These are phyloP conservation scores for Neogale vison DNA, from an alignment of 2,113 vertebrate genomes.

Conservation along the genomic window DNA sequence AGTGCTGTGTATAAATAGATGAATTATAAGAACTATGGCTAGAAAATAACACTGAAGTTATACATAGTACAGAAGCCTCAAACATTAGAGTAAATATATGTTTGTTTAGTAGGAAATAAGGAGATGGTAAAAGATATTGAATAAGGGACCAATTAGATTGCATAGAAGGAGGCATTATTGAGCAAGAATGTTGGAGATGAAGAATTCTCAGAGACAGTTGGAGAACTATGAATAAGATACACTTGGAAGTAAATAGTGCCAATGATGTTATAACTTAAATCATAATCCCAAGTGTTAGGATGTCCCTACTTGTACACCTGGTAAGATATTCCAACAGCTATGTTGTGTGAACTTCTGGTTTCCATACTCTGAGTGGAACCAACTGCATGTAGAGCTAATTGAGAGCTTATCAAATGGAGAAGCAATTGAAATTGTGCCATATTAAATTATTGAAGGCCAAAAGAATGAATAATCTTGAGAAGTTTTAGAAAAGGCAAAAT, in stretches of 20 bases:
- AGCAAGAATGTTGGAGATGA: background rate
- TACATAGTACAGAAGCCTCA: background rate
- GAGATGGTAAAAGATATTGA: background rate
- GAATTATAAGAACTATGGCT: background rate
- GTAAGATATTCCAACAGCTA: background rate
- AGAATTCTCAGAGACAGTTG: background rate
- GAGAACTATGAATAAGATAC: background rate
- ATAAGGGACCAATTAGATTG: background rate
- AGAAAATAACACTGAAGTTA: background rate
- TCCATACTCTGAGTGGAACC: background rate
- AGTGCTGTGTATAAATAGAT: rapidly evolving
- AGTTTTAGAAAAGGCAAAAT: background rate
- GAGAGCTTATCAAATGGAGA: background rate
- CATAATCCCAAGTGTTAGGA: background rate
- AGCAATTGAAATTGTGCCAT: background rate
- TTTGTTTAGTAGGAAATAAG: background rate
- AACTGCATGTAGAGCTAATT: background rate
- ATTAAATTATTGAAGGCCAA: background rate
- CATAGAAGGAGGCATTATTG: background rate
- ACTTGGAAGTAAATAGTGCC: background rate
- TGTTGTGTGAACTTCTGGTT: background rate
- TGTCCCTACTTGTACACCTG: background rate
- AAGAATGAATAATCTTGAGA: background rate
- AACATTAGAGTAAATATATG: background rate
- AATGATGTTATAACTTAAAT: background rate